Conservation (phyloP, 2,113 vertebrate genomes). For the Menura novaehollandiae region DNA sequence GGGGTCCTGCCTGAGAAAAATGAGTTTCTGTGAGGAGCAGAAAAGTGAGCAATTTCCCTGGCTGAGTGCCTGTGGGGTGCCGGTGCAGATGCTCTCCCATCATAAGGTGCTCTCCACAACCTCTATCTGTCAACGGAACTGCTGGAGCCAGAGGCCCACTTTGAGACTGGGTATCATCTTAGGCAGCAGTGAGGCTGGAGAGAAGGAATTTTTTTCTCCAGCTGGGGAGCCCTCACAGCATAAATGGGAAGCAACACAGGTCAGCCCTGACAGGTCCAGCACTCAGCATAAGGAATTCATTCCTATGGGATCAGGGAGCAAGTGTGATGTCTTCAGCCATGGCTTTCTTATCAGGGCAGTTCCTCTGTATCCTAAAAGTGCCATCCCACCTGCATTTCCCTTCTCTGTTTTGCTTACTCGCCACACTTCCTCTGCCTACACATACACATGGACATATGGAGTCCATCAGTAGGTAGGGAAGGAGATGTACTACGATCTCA, state of each 20-base stretch:
- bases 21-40: background rate
- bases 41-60: background rate
- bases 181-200: background rate
- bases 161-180: accelerated
- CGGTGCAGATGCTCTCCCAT: background rate
- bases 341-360: background rate
- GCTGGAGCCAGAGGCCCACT: background rate
- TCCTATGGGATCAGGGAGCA: background rate
- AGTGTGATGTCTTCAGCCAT: background rate
- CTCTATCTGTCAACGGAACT: background rate
- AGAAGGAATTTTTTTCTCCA: background rate
- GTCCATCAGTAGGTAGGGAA: background rate
- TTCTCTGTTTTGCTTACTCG: background rate
- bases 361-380: background rate
- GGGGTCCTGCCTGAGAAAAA: background rate
- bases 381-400: background rate
- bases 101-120: background rate
- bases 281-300: background rate
- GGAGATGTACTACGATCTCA: background rate
- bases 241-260: background rate
- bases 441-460: background rate
- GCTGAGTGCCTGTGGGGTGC: background rate
- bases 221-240: background rate
- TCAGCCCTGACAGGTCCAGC: background rate
- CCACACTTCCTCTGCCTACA: background rate